These are phyloP conservation scores for Syndactyla subalaris DNA, from an alignment of 2,797 vertebrate species.

Conservation along the genomic window DNA sequence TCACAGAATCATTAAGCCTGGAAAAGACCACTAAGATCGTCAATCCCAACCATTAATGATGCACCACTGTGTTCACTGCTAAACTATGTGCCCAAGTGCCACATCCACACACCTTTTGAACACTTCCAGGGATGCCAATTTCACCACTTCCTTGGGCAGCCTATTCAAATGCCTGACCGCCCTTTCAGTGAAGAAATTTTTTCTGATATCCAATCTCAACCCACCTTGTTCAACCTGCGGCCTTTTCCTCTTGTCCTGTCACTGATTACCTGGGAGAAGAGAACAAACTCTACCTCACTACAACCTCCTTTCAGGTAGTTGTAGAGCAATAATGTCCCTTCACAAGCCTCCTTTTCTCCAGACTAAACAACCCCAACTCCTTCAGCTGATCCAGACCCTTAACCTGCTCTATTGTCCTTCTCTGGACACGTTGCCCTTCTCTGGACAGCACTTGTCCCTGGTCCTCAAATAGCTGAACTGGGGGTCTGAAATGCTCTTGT, in stretches of 20 bases:
- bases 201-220: too few relatives aligned
- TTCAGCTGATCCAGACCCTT: not conserved
- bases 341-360: not conserved
- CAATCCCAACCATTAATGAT: not conserved
- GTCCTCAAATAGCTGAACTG: not conserved
- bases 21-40: not conserved
- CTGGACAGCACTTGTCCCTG: not conserved
- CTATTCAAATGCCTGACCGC: too few relatives aligned
- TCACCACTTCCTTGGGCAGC: too few relatives aligned
- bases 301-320: not conserved
- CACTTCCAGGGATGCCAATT: too few relatives aligned
- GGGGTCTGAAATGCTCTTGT: not conserved
- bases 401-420: not conserved
- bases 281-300: not conserved
- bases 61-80: not conserved
- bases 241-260: not conserved
- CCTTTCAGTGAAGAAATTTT: too few relatives aligned
- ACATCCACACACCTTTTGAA: too few relatives aligned
- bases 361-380: not conserved
- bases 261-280: not conserved
- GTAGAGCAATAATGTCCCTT: not conserved
- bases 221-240: not conserved
- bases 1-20: not conserved
- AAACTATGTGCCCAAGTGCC: not conserved
- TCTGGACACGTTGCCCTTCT: not conserved